Percentiles rank a stretch among this genome's conserved stretches.
phyloP scores from a whole-genome alignment of 2,797 vertebrate species.

The Pteronotus mesoamericanus region DNA sequence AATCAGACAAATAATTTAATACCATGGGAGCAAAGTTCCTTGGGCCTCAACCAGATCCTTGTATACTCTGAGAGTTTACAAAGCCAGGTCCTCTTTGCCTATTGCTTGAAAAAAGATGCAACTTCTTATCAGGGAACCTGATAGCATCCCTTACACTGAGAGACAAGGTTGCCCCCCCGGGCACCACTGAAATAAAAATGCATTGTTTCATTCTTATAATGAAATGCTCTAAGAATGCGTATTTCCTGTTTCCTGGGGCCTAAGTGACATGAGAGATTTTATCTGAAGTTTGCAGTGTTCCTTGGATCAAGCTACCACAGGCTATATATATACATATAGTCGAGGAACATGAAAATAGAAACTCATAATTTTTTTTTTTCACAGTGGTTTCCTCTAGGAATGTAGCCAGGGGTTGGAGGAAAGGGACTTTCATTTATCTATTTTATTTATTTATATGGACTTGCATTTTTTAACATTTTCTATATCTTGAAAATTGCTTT shows the following conservation, averaged over 20 bases:
- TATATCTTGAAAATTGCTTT: not conserved
- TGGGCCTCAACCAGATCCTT: not conserved
- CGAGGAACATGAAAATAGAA: conserved; percentile 16
- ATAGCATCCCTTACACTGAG: not conserved
- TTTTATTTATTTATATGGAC: not conserved
- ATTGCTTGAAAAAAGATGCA: not conserved
- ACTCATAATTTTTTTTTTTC: not conserved
- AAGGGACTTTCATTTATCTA: not conserved
- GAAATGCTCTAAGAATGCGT: not conserved
- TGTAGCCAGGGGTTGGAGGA: not conserved
- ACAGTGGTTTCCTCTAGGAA: not conserved
- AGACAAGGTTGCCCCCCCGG: not conserved
- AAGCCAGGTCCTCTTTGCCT: not conserved
- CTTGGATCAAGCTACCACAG: not conserved
- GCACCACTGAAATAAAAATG: conserved; percentile 9
- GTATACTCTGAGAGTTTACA: not conserved
- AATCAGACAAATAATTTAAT: not conserved
- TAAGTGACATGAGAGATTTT: not conserved
- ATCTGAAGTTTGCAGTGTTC: not conserved
- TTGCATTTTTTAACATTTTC: not conserved
- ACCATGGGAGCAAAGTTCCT: not conserved
- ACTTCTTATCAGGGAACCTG: not conserved
- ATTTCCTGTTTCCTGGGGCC: conserved; percentile 41
- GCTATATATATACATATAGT: not conserved
- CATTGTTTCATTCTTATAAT: conserved; percentile 16